A percentile compares a stretch with the other conserved stretches of the same genome.
Conservation (phyloP, 2,113 vertebrate species). For the Mormyrus iriodes region DNA sequence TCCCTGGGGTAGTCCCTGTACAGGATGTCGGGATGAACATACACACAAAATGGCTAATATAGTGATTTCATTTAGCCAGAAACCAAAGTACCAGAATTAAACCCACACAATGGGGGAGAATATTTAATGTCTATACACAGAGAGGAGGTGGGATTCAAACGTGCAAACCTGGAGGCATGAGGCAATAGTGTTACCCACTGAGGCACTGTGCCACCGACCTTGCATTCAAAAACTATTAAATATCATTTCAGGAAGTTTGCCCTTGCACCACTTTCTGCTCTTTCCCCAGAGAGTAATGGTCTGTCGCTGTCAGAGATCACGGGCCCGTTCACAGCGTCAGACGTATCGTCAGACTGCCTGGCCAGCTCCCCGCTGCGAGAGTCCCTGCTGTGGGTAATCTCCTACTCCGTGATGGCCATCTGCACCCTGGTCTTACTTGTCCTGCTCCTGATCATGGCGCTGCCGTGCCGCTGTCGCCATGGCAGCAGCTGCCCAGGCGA, state of each 20-base stretch:
- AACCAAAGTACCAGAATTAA: not conserved
- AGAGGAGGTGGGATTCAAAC: not conserved
- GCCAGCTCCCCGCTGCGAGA: constrained; percentile 52
- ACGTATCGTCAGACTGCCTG: constrained; percentile 74
- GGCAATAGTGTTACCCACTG: not conserved
- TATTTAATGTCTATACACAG: not conserved
- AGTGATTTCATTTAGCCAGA: not conserved
- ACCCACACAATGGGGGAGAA: not conserved
- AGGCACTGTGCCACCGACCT: not conserved
- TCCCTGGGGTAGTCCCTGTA: not conserved
- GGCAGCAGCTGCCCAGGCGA: constrained; percentile 54
- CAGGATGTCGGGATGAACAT: not conserved
- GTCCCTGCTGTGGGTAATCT: constrained; percentile 80
- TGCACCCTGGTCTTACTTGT: constrained; percentile 75
- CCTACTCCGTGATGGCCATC: constrained; percentile 79
- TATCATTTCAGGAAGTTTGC: not conserved
- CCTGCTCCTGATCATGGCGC: constrained; percentile 69
- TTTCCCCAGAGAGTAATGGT: constrained; percentile 61
- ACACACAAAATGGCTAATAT: not conserved
- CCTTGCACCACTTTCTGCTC: not conserved
- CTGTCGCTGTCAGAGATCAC: constrained; percentile 73
- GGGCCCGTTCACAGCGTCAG: constrained; percentile 78
- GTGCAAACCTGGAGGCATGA: not conserved
- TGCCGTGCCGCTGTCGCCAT: constrained; percentile 57
- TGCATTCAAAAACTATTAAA: not conserved